Evolutionary conservation across 2,888 invertebrate genomes (phyloP), one percentile per base, ranked within the genome.

Genomic region (Dysmachus trigonus): DNA sequence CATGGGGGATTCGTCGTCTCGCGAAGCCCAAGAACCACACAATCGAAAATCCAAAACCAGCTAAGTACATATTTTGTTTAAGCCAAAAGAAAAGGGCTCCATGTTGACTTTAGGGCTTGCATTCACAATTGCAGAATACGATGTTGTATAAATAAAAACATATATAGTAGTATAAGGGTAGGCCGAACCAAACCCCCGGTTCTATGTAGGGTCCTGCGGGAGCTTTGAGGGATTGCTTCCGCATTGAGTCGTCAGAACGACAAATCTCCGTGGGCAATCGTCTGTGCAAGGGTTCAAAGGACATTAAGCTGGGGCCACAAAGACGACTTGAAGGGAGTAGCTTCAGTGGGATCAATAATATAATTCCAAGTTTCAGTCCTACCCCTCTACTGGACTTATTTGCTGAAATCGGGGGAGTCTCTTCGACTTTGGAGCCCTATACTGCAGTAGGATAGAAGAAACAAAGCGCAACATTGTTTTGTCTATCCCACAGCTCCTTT

Each of bases 141-240:
- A 10, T 27, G 27, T 10, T 6, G 62, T 18, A 8, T 62, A 62
- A 62, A n/a, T n/a, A n/a, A n/a, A n/a, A n/a, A n/a, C n/a, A n/a
- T n/a, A n/a, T n/a, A n/a, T n/a, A n/a, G n/a, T n/a, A n/a, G 18
- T 62, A 7, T 27, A 27, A 51, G 79, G 30, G 27, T n/a, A n/a
- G n/a, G n/a, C n/a, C n/a, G n/a, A 41, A 38, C 38, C 18, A 18
- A 33, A 76, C 7, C 38, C 74, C 74, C 38, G 38, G 38, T n/a
- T n/a, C 27, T 71, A 18, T 47, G 27, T 62, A 76, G 18, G n/a
- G 22, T 38, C 76, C 76, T 51, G 30, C 15, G 30, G 51, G 79
- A 51, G 79, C 79, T 79, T 77, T 79, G 79, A 79, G 79, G 79
- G 79, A 79, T 79, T 51, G 79, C 79, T 79, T 79, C 79, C 79